Percentiles rank a stretch among this genome's conserved stretches.
These are phyloP conservation scores for Bombus soroeensis DNA, from an alignment of 1,140 invertebrate genomes.

Conservation along the genomic window DNA sequence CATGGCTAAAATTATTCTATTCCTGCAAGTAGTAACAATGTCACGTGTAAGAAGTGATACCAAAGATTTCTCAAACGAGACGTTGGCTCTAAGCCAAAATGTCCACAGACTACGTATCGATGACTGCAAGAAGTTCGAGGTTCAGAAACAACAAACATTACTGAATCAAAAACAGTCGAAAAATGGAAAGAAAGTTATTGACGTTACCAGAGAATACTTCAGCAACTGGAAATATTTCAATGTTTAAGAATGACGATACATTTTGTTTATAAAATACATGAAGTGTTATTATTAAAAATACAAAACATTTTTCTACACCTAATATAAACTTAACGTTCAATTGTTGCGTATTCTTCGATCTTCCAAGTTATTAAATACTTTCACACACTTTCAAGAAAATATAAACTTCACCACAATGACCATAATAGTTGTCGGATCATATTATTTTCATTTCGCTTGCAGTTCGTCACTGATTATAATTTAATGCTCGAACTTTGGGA, in stretches of 20 bases:
- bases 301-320: too few species aligned
- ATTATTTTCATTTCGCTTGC: not conserved
- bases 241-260: not conserved
- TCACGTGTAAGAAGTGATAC: not conserved
- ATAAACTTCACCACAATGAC: not conserved
- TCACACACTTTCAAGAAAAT: not conserved
- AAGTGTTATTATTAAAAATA: too few species aligned
- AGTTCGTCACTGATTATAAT: not conserved
- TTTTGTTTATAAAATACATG: too few species aligned
- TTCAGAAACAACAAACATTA: not conserved
- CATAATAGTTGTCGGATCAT: not conserved
- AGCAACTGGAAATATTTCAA: not conserved
- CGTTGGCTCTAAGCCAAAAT: not conserved
- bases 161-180: not conserved
- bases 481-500: constrained; percentile 35
- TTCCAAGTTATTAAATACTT: too few species aligned
- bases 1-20: not conserved
- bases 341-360: too few species aligned
- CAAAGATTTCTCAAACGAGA: not conserved
- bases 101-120: not conserved
- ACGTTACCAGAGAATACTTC: not conserved
- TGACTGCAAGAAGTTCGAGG: not conserved
- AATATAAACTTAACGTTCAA: too few species aligned
- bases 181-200: not conserved
- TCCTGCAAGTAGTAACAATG: not conserved